Evolutionary conservation across 2,113 vertebrate species (phyloP).

Genomic region (Xenus cinereus): DNA sequence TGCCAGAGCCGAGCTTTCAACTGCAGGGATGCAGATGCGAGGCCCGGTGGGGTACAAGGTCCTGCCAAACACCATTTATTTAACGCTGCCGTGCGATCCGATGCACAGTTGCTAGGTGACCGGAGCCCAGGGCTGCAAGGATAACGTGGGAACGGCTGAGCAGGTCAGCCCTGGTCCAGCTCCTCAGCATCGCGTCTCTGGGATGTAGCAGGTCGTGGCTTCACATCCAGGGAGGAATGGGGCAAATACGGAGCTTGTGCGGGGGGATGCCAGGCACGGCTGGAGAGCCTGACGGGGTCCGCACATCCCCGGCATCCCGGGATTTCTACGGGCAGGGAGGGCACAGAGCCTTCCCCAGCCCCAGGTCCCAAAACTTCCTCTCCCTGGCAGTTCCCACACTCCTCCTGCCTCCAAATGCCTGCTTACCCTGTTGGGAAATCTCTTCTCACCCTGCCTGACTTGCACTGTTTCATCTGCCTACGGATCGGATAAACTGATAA

Average conservation of each 20-base stretch:
- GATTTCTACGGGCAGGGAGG: not conserved
- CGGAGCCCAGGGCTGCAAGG: not conserved
- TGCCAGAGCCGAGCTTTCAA: not conserved
- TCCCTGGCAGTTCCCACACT: slow-evolving; percentile 6
- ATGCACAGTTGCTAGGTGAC: slow-evolving; percentile 58
- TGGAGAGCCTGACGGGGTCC: not conserved
- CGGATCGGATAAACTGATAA: slow-evolving; percentile 38
- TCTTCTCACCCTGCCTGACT: slow-evolving; percentile 44
- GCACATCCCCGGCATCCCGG: fast-evolving
- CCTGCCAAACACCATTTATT: not conserved
- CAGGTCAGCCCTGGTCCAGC: slow-evolving; percentile 13
- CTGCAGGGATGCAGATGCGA: not conserved
- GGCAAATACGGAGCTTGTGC: not conserved
- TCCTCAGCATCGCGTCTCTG: not conserved
- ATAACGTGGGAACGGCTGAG: not conserved
- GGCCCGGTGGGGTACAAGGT: not conserved
- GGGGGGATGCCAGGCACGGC: not conserved
- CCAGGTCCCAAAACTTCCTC: not conserved
- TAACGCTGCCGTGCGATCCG: fast-evolving
- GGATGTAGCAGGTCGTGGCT: not conserved
- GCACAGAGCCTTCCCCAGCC: not conserved
- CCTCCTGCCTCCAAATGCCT: slow-evolving; percentile 35
- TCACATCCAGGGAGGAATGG: not conserved
- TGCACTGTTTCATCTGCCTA: slow-evolving; percentile 43
- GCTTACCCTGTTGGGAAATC: slow-evolving; percentile 41